These are phyloP conservation scores for Catharus minimus DNA, from an alignment of 2,113 vertebrate genomes.

Conservation along the genomic window DNA sequence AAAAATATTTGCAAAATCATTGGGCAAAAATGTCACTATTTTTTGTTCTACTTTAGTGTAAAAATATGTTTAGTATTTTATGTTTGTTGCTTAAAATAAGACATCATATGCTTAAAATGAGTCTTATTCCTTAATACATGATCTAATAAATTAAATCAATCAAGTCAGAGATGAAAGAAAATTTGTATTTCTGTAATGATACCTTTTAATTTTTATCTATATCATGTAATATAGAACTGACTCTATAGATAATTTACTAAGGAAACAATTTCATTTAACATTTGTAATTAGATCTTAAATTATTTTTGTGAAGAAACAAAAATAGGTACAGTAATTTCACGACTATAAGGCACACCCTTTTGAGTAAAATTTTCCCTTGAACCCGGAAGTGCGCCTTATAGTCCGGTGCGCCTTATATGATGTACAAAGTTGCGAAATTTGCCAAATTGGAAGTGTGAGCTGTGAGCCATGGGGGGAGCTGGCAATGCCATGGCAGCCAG, in stretches of 20 bases:
- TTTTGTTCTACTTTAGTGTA: background rate
- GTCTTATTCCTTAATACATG: background rate
- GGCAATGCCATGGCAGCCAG: too few relatives aligned
- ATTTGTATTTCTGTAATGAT: background rate
- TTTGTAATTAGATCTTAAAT: background rate
- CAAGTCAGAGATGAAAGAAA: slow-evolving; percentile 16
- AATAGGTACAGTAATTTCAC: background rate
- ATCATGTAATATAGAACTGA: background rate
- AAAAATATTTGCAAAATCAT: slow-evolving; percentile 69
- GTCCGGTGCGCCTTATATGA: too few relatives aligned
- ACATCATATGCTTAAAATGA: background rate
- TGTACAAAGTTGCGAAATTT: too few relatives aligned
- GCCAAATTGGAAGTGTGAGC: too few relatives aligned
- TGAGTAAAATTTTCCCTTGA: too few relatives aligned
- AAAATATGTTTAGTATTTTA: background rate
- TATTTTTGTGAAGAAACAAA: background rate
- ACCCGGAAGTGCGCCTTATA: too few relatives aligned
- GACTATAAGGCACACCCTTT: too few relatives aligned
- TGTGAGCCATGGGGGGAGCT: too few relatives aligned
- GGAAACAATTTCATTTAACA: background rate
- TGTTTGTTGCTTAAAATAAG: background rate
- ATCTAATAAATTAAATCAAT: slow-evolving; percentile 26
- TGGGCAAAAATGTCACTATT: slow-evolving; percentile 19
- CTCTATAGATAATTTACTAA: background rate
- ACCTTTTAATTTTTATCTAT: background rate